Base-by-base conservation (phyloP, 1,140 invertebrate species). In the Aphaenogaster floridana region DNA sequence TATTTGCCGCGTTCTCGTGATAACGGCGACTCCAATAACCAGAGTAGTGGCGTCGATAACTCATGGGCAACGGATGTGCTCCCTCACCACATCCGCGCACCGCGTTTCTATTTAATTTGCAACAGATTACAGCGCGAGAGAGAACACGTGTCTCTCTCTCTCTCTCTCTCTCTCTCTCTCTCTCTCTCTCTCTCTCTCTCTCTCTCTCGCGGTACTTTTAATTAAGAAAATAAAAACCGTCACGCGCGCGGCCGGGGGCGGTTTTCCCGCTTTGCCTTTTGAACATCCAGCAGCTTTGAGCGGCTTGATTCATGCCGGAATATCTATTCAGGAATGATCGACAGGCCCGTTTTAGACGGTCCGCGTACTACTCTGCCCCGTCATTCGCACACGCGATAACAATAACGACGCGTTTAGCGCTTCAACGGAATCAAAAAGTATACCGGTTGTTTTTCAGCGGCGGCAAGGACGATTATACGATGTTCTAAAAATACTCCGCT, bases 221-320 rank as follows among this genome's bases (percentile, higher is more conserved):
- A 74, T 59, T 57, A 83, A 74, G 42, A 84, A 74, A 84, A 84
- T 36, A 61, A 74, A 76, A 63, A 84, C 13, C 28, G 17, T 77
- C 57, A 15, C 36, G 64, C 15, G 61, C 15, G 9, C 28, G 8
- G 34, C 59, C 28, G 17, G 11, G 11, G 4, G 36, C 9, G 74
- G 42, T 54, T 54, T 69, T 81, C 52, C 42, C 77, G 17, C 59
- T 64, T n/a, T 61, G 13, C 42, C 63, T 80, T 68, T 68, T 50
- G 64, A 59, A 57, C 36, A 59, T 59, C 17, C 34, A 13, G 6
- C 13, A 17, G 36, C 28, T 81, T 59, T 36, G 13, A 34, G 68
- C 66, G 50, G 28, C 45, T 74, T 45, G 42, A 61, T 42, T 48
- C 34, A 66, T n/a, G 54, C 42, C 39, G 39, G 34, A 52, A 74